Evolutionary conservation across 2,888 invertebrate genomes (phyloP).

Genomic region (Coleophora flavipennella): DNA sequence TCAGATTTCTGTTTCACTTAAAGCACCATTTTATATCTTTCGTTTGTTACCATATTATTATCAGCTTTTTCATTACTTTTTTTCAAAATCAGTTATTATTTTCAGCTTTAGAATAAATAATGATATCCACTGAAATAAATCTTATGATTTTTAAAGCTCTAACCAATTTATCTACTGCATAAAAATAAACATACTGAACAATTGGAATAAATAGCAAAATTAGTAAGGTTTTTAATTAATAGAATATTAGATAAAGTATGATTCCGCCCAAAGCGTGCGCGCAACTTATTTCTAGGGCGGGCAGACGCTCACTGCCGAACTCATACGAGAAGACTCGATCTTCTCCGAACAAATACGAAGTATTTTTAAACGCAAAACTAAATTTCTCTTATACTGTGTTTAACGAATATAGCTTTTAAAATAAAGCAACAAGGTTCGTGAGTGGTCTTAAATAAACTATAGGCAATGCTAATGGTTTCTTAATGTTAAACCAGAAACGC

Average conservation of each 20-base stretch:
- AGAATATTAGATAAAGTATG: neutral
- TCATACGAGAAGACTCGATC: constrained; percentile 43
- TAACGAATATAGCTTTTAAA: constrained; percentile 19
- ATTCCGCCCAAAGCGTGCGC: constrained; percentile 50
- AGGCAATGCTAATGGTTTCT: constrained; percentile 30
- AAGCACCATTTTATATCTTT: too few species aligned
- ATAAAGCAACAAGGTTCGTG: constrained; percentile 18
- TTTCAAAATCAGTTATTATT: too few species aligned
- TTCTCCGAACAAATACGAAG: constrained; percentile 32
- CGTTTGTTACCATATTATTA: too few species aligned
- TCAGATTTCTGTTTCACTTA: too few species aligned
- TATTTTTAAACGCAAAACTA: constrained; percentile 59
- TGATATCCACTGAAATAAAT: too few species aligned
- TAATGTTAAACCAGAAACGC: constrained; percentile 40
- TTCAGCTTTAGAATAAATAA: too few species aligned
- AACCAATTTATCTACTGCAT: neutral
- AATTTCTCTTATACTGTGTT: constrained; percentile 14
- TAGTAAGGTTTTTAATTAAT: neutral
- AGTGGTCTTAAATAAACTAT: constrained; percentile 7
- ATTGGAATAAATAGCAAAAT: neutral
- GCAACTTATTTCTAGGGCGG: constrained; percentile 52
- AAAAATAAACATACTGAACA: too few species aligned
- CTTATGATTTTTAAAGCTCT: too few species aligned
- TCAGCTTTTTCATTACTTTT: too few species aligned
- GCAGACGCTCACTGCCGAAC: constrained; percentile 42